These are phyloP conservation scores for Paradoxurus hermaphroditus DNA, from an alignment of 2,113 vertebrate genomes.

Conservation along the genomic window DNA sequence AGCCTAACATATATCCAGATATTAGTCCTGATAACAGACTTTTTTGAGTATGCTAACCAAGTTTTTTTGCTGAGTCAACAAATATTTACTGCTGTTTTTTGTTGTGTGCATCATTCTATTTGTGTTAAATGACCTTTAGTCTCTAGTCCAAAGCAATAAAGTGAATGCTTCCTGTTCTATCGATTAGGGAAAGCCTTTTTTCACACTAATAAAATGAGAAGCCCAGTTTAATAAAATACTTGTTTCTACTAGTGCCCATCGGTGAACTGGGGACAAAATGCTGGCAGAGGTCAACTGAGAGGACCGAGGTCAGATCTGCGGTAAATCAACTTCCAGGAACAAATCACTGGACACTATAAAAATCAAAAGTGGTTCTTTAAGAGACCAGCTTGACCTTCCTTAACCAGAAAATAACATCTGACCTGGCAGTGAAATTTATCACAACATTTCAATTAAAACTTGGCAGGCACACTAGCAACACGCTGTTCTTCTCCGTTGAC, in stretches of 20 bases:
- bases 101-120: conserved; percentile 74
- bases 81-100: conserved; percentile 77
- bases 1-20: not conserved
- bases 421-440: conserved; percentile 88
- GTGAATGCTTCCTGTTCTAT: conserved; percentile 84
- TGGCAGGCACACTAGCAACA: conserved; percentile 79
- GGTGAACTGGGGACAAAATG: conserved; percentile 80
- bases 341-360: conserved; percentile 88
- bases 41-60: conserved; percentile 15
- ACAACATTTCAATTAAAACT: conserved; percentile 92
- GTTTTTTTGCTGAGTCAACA: conserved; percentile 65
- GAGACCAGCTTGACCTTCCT: conserved; percentile 85
- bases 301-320: conserved; percentile 80
- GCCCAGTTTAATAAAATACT: conserved; percentile 85
- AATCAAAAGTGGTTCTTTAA: conserved; percentile 83
- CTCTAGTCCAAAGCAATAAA: conserved; percentile 81
- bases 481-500: conserved; percentile 76
- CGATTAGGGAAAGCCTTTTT: conserved; percentile 82
- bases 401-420: conserved; percentile 87
- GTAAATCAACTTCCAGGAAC: conserved; percentile 86
- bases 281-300: conserved; percentile 79
- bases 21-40: not conserved
- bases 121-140: conserved; percentile 81
- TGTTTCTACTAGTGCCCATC: conserved; percentile 73
- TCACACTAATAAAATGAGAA: conserved; percentile 87